Evolutionary conservation across 2,888 invertebrate species (phyloP), one percentile per base, ranked within the genome.

Genomic region (Alcis repandata): DNA sequence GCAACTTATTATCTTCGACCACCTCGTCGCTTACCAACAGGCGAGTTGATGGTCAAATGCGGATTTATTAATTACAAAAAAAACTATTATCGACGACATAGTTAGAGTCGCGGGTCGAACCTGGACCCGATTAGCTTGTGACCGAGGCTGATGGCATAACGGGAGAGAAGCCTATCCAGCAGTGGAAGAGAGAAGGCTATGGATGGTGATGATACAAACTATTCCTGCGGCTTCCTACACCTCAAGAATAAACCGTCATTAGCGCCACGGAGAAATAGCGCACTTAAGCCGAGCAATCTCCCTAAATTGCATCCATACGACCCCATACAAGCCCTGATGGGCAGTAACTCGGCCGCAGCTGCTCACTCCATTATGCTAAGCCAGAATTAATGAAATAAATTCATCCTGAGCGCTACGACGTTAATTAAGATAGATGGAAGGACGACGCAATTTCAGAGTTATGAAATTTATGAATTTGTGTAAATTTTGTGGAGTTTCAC

Each of bases 331-430:
- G 20, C 53, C 57, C 45, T 46, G 46, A 52, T 53, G 63, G 48
- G 48, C 45, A 20, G 36, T 40, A 53, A 46, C 38, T 53, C 22
- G 36, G 53, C 1, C 51, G 53, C 65, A 66, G 51, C 65, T 61
- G 65, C 56, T 10, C 51, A 11, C 40, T 33, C 51, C 57, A 57
- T 60, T 61, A 61, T 46, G 32, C 51, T 64, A 41, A 64, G 63
- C 59, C 60, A 51, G 40, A 51, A 57, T 52, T 65, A 60, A 63
- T 63, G 63, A 64, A 64, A 56, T 41, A 61, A 51, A 66, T 66
- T 46, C 56, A 60, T 57, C 51, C n/a, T 17, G 59, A 45, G 33
- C 40, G 22, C 33, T 15, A 22, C 22, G 59, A 52, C 65, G 40
- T 27, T 60, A 60, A 66, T 66, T 66, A 61, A 66, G 60, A 61